These are phyloP conservation scores for Phacellophora camtschatica DNA, from an alignment of 30 jellyfish, hydroid and myxozoan species.

Conservation along the genomic window DNA sequence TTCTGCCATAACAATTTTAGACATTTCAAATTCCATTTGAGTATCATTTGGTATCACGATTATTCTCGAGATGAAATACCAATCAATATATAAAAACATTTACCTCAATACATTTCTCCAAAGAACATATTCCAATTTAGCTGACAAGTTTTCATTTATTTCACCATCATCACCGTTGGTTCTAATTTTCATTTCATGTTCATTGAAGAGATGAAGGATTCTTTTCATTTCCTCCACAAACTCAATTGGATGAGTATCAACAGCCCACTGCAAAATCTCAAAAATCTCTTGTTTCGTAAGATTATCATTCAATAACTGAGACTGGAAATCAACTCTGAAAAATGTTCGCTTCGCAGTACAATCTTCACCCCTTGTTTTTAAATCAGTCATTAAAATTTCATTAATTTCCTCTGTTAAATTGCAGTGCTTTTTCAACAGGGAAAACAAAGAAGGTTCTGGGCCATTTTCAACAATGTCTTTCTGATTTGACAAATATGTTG, in stretches of 20 bases:
- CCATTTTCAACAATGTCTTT: neutral
- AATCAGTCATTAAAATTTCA: neutral
- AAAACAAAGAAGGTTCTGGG: neutral
- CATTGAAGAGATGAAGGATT: neutral
- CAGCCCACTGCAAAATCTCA: conserved; percentile 53
- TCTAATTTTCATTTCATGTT: neutral
- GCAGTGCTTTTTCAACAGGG: conserved; percentile 23
- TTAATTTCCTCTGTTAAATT: conserved; percentile 3
- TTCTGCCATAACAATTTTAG: too few species aligned
- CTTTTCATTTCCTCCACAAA: conserved; percentile 12
- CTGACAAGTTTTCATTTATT: neutral
- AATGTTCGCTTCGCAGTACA: neutral
- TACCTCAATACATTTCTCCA: conserved; percentile 48
- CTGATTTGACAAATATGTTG: neutral
- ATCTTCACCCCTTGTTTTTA: neutral
- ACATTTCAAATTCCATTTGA: too few species aligned
- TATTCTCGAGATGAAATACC: too few species aligned
- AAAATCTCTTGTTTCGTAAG: conserved; percentile 39
- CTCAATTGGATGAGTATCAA: conserved; percentile 21
- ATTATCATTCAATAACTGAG: conserved; percentile 33
- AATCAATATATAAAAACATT: too few species aligned
- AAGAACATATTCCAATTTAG: neutral
- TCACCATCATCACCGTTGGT: neutral
- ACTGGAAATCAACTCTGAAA: neutral
- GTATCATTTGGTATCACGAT: too few species aligned